Base-by-base conservation (phyloP, 1,140 invertebrate genomes). In the Papilio xuthus region DNA sequence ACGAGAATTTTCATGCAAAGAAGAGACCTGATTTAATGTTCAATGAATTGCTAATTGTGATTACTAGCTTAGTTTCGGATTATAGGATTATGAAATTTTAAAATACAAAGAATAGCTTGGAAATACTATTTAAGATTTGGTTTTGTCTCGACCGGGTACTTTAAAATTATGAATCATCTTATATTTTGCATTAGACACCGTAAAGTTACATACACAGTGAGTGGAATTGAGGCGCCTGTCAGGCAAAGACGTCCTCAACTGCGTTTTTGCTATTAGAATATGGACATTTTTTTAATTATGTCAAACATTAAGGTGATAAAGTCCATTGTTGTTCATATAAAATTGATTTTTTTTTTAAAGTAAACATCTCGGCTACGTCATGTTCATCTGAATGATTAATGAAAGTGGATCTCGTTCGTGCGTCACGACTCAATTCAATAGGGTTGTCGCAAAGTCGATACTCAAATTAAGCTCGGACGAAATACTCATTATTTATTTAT, bases 401-500 rank as follows among this genome's bases (percentile, higher is more conserved):
- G 60, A 67, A 28, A 67, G 60, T 28, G 60, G 60, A 67, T 67
- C 26, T 26, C 60, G 60, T 28, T 12, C 23, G 60, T 7, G 60
- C 60, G 60, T 63, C 60, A 63, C 70, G 70, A 15, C 70, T 42
- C 23, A 20, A 72, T 23, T 42, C 10, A 72, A 72, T 60, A 76
- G 50, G 73, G 74, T 20, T 23, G 74, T 63, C 74, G 23, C 73
- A 63, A 72, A 76, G 56, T 63, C 74, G 28, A 37, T 75, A 76
- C 74, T 18, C 42, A 42, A 76, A 76, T 56, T 32, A 32, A 60
- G 53, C 28, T 63, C 37, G 28, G 74, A 76, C 32, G 74, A 74
- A 74, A 74, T 60, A 41, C 74, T 76, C 74, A 76, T 76, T 76
- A 76, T 42, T 60, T 76, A 76, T 76, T 76, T 76, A 79, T 42